Evolutionary conservation across 2,888 invertebrate genomes (phyloP).

Genomic region (Dinocampus coccinellae): DNA sequence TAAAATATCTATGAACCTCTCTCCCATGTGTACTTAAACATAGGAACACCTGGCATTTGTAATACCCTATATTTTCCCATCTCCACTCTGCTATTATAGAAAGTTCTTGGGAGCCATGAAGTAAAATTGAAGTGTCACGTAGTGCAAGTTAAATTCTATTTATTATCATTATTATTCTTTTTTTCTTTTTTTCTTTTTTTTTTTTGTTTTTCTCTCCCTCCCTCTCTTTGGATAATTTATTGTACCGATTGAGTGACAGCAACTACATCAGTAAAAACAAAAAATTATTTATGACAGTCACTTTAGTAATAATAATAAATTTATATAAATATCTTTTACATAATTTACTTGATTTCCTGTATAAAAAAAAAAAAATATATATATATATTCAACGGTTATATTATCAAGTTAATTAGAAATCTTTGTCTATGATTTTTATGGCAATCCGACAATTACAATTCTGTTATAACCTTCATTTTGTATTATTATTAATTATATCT

Average conservation of each 20-base stretch:
- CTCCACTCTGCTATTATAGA: background rate
- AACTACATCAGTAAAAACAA: background rate
- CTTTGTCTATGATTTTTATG: background rate
- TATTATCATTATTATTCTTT: too few relatives aligned
- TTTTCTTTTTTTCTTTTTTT: too few relatives aligned
- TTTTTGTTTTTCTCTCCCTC: too few relatives aligned
- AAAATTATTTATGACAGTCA: background rate
- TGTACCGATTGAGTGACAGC: background rate
- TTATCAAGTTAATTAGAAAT: background rate
- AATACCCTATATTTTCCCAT: conserved; percentile 2
- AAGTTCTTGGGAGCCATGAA: conserved; percentile 1
- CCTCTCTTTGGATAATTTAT: background rate
- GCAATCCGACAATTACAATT: background rate
- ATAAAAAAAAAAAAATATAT: background rate
- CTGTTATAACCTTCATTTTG: background rate
- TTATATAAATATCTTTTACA: background rate
- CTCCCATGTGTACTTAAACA: background rate
- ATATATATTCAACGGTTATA: background rate
- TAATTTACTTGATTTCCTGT: background rate
- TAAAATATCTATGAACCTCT: background rate
- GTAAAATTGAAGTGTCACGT: background rate
- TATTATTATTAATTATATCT: background rate
- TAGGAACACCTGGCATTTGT: conserved; percentile 10
- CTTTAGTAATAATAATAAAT: background rate
- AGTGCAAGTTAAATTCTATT: background rate